Conservation (phyloP, 2,113 vertebrate genomes). For the Aplodontia rufa region DNA sequence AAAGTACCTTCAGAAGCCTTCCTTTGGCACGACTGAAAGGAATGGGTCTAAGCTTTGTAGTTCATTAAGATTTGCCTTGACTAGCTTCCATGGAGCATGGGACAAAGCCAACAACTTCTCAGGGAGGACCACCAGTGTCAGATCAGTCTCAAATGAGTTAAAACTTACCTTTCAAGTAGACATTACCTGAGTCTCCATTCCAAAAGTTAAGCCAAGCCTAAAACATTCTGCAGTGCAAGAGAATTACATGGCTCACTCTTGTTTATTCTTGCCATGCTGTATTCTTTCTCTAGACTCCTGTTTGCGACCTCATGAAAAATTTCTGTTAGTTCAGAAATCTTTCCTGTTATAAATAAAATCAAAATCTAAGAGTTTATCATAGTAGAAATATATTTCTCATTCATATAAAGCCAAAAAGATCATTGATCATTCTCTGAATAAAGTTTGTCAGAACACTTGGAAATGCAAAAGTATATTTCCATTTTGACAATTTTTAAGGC, state of each 20-base stretch:
- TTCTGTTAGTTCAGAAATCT: neutral
- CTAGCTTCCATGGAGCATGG: neutral
- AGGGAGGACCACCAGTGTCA: neutral
- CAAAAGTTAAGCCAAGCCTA: neutral
- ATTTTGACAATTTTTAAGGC: neutral
- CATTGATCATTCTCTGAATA: constrained; percentile 54
- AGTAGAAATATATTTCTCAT: neutral
- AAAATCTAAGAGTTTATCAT: neutral
- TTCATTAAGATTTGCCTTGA: neutral
- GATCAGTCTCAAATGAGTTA: neutral
- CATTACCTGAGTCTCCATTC: neutral
- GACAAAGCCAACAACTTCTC: neutral
- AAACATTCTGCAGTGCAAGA: neutral
- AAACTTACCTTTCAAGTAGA: neutral
- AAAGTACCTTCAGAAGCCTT: neutral
- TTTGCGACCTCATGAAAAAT: neutral
- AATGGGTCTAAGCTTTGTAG: neutral
- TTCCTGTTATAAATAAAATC: neutral
- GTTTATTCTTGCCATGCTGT: neutral
- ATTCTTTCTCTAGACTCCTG: neutral
- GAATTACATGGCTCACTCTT: neutral
- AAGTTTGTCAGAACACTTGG: neutral
- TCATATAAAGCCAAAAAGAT: neutral
- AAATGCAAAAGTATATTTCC: neutral
- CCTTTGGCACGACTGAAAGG: neutral